These are phyloP conservation scores for Eospalax fontanierii DNA, from an alignment of 2,797 vertebrate species.

Conservation along the genomic window DNA sequence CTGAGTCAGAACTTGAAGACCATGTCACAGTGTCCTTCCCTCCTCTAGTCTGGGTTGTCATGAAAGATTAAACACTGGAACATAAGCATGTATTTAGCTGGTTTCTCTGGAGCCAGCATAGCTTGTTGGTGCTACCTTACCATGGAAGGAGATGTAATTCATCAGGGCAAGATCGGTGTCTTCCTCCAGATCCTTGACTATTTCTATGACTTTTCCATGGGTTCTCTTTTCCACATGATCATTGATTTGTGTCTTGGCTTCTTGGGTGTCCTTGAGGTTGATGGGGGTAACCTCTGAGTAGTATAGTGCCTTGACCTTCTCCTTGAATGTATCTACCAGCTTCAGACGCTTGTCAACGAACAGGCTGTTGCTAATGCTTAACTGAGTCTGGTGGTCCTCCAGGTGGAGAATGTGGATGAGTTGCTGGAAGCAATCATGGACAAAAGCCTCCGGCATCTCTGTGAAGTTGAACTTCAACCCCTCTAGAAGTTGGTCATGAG, in stretches of 20 bases:
- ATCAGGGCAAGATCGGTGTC: constrained; percentile 91
- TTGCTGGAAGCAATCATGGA: constrained; percentile 90
- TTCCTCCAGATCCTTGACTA: constrained; percentile 90
- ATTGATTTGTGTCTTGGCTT: constrained; percentile 92
- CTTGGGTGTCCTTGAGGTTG: constrained; percentile 88
- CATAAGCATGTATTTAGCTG: not conserved
- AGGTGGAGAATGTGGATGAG: constrained; percentile 87
- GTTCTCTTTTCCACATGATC: constrained; percentile 91
- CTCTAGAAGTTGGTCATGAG: constrained; percentile 90
- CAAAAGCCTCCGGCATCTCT: constrained; percentile 81
- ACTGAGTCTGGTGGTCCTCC: constrained; percentile 65
- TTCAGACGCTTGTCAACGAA: constrained; percentile 89
- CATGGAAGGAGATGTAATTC: constrained; percentile 94
- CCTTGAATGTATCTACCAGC: not conserved
- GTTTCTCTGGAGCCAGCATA: not conserved
- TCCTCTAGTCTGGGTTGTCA: not conserved
- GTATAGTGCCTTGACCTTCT: constrained; percentile 69
- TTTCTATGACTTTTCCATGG: constrained; percentile 91
- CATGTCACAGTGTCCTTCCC: no score
- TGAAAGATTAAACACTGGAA: not conserved
- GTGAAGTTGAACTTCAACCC: constrained; percentile 91
- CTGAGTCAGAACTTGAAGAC: not conserved
- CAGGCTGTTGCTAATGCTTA: constrained; percentile 89
- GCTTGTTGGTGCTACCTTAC: constrained; percentile 85
- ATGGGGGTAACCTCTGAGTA: constrained; percentile 86